Evolutionary conservation across 2,888 invertebrate genomes (phyloP).

Genomic region (Cheilosia impressa): DNA sequence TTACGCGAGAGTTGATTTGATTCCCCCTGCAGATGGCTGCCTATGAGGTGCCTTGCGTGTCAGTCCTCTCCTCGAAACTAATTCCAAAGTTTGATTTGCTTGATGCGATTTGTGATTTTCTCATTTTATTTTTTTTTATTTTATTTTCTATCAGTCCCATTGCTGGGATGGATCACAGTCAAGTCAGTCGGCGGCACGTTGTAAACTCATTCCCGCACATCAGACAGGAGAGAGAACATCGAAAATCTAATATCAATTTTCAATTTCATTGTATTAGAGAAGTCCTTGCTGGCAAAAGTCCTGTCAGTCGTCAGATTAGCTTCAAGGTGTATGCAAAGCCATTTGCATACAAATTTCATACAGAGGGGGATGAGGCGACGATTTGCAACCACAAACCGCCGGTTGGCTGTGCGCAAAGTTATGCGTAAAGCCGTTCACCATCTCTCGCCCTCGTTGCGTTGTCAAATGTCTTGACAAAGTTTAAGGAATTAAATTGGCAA

Average conservation of each 20-base stretch:
- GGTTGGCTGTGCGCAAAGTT: constrained; percentile 25
- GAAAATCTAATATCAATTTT: constrained; percentile 73
- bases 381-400: constrained; percentile 34
- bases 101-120: constrained; percentile 73
- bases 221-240: constrained; percentile 56
- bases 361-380: constrained; percentile 8
- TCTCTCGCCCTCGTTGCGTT: not conserved
- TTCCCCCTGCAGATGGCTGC: constrained; percentile 42
- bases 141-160: constrained; percentile 37
- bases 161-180: not conserved
- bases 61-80: constrained; percentile 53
- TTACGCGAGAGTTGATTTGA: constrained; percentile 57
- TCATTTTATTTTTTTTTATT: constrained; percentile 26
- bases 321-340: constrained; percentile 66
- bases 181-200: not conserved
- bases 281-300: constrained; percentile 9
- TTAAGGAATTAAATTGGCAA: constrained; percentile 71
- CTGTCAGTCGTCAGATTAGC: constrained; percentile 72
- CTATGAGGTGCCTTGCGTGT: constrained; percentile 31
- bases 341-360: constrained; percentile 73
- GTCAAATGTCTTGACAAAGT: constrained; percentile 51
- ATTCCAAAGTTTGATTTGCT: constrained; percentile 75
- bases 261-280: constrained; percentile 61
- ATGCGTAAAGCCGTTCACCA: not conserved
- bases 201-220: constrained; percentile 60